Percentiles rank a stretch among this genome's conserved stretches.
Conservation (phyloP, 1,140 invertebrate species). For the Anoplolepis gracilipes region DNA sequence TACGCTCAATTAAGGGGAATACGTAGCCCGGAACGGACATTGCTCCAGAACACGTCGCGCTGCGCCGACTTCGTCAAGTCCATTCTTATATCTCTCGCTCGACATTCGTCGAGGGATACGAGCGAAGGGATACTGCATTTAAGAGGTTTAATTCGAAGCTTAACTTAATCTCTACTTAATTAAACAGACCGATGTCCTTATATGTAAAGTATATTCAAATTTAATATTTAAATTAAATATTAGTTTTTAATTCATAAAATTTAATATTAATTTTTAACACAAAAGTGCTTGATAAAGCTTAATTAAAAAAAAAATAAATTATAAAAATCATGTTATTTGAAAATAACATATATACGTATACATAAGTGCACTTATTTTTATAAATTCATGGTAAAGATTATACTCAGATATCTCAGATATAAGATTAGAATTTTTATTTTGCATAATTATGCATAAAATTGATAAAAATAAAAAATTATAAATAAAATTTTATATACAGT, state of each 20-base stretch:
- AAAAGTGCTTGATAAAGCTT: neutral
- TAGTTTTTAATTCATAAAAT: neutral
- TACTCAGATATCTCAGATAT: neutral
- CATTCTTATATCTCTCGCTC: slow-evolving; percentile 46
- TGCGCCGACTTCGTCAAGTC: slow-evolving; percentile 62
- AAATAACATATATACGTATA: neutral
- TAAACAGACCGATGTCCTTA: neutral
- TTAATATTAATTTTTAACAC: slow-evolving; percentile 8
- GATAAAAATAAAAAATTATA: slow-evolving; percentile 3
- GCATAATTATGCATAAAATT: neutral
- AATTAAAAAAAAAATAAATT: neutral
- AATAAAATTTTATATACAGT: neutral
- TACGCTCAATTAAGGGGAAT: slow-evolving; percentile 81
- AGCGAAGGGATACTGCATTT: slow-evolving; percentile 14
- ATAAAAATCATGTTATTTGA: neutral
- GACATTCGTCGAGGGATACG: slow-evolving; percentile 4
- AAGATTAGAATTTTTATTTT: neutral
- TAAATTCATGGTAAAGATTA: neutral
- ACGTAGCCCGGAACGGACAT: slow-evolving; percentile 83
- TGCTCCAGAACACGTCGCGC: slow-evolving; percentile 78
- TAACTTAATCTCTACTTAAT: neutral
- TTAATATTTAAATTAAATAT: neutral
- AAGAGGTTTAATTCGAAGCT: slow-evolving; percentile 11
- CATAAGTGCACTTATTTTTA: neutral
- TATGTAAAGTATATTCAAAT: neutral